Evolutionary conservation across 2,888 invertebrate genomes (phyloP).

Genomic region (Malacosoma neustria): DNA sequence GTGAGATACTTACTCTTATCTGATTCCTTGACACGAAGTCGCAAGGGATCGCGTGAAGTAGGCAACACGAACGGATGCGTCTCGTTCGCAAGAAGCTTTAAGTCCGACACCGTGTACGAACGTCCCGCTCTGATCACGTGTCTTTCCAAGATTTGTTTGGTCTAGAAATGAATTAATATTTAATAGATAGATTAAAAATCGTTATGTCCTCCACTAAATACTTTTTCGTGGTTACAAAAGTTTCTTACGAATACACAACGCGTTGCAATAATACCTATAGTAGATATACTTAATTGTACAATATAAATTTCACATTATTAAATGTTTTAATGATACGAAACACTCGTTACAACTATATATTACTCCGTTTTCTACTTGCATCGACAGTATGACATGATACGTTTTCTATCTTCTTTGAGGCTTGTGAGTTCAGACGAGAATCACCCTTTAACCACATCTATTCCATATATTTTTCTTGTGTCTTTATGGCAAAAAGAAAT

Average conservation of each 20-base stretch:
- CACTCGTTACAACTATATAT: too few relatives aligned
- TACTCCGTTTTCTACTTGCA: too few relatives aligned
- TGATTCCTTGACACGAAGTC: conserved; percentile 83
- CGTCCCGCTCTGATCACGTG: conserved; percentile 88
- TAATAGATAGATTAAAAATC: background rate
- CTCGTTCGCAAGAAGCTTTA: conserved; percentile 81
- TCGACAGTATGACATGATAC: too few relatives aligned
- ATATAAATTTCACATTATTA: too few relatives aligned
- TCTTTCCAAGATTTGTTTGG: conserved; percentile 87
- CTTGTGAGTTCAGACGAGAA: too few relatives aligned
- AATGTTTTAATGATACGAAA: too few relatives aligned
- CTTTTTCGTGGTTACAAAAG: background rate
- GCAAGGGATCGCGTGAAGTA: conserved; percentile 82
- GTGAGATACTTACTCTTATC: conserved; percentile 80
- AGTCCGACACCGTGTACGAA: conserved; percentile 87
- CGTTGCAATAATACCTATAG: background rate
- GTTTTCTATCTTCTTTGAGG: too few relatives aligned
- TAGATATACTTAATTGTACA: too few relatives aligned
- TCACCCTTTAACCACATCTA: too few relatives aligned
- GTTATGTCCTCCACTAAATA: conserved; percentile 4
- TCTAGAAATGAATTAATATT: conserved; percentile 65
- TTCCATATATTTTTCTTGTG: too few relatives aligned
- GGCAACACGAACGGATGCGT: conserved; percentile 79
- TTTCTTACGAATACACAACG: background rate
- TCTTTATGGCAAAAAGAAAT: too few relatives aligned